Evolutionary conservation across 2,888 invertebrate genomes (phyloP), one percentile per base, ranked within the genome.

Genomic region (Stenotaenia linearis): DNA sequence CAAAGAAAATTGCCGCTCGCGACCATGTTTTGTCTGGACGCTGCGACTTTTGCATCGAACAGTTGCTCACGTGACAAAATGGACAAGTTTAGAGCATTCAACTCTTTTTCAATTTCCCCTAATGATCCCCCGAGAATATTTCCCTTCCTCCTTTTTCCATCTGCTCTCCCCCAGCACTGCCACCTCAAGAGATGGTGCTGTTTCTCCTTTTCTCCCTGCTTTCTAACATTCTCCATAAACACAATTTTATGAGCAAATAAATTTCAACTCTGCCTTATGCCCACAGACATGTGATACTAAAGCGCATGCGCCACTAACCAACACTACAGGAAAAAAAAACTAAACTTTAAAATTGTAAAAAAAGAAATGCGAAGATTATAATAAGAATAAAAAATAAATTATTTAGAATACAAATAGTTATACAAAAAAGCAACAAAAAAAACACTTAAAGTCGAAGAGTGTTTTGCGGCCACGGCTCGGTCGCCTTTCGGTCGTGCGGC

Each of bases 51-150:
- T n/a, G n/a, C n/a, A n/a, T n/a, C n/a, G n/a, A n/a, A n/a, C n/a
- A n/a, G n/a, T n/a, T n/a, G n/a, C n/a, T 69, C 69, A 25, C 69
- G 69, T 69, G 69, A 69, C 23, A 28, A 69, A 69, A 69, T 69
- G 69, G 69, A 69, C 69, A 69, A 28, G 69, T 69, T 69, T 69
- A 28, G 28, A 69, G 69, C 69, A 69, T 69, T 69, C 69, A 69
- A 69, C 69, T 69, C 69, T 69, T 69, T 69, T 69, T 69, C 69
- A 69, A 69, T 69, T 69, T 69, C 69, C 69, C 69, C 69, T 69
- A 69, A 69, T 69, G 69, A 69, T 69, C 69, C 69, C 69, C 69
- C 15, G 69, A 69, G 69, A 69, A 69, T 69, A 69, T 69, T 69
- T 69, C 28, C 69, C 69, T 28, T 28, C 69, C 69, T 69, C 69